Conservation (phyloP, 1,140 invertebrate species). For the Ceratina japonica region DNA sequence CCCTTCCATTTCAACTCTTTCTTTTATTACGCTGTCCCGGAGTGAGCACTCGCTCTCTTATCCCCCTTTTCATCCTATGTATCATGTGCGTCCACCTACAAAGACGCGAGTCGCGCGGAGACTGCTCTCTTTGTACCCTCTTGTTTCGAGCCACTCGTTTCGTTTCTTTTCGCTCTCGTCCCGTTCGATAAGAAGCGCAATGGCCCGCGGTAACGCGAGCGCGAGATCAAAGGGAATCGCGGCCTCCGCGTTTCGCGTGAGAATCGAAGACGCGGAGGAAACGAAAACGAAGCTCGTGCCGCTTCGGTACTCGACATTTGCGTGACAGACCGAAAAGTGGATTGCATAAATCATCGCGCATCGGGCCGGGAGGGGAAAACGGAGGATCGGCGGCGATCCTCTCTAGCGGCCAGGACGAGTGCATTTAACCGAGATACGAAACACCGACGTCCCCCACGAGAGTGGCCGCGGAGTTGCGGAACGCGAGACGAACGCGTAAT, state of each 20-base stretch:
- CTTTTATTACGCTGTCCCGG: slow-evolving; percentile 47
- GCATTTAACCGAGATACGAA: slow-evolving; percentile 40
- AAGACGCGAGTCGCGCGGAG: background rate
- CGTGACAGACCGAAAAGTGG: slow-evolving; percentile 43
- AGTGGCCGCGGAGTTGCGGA: background rate
- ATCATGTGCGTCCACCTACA: slow-evolving; percentile 9
- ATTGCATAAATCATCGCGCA: slow-evolving; percentile 30
- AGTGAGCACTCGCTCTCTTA: slow-evolving; percentile 21
- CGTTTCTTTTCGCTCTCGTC: background rate
- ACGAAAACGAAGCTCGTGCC: background rate
- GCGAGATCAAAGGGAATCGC: too few species aligned
- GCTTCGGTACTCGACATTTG: slow-evolving; percentile 31
- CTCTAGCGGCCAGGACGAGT: slow-evolving; percentile 14
- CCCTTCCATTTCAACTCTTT: slow-evolving; percentile 52
- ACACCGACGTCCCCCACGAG: background rate
- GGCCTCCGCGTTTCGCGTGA: background rate
- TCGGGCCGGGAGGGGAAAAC: background rate
- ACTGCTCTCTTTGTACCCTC: slow-evolving; percentile 5
- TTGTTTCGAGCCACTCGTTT: background rate
- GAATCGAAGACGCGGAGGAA: background rate
- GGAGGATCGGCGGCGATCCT: slow-evolving; percentile 10
- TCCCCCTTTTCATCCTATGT: slow-evolving; percentile 10
- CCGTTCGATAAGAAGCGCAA: background rate
- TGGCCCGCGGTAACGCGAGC: background rate
- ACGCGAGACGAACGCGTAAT: slow-evolving; percentile 27